Evolutionary conservation across 1,140 invertebrate species (phyloP).

Genomic region (Apis mellifera): Amel_HAv3.1 CM009931.2:11453501-11454000

Average conservation of each 20-base stretch:
- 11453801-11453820: background rate
- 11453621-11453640: background rate
- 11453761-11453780: background rate
- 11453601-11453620: background rate
- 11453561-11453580: background rate
- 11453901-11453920: background rate
- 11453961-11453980: conserved; percentile 25
- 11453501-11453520: background rate
- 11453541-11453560: background rate
- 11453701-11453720: background rate
- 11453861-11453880: background rate
- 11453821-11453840: conserved; percentile 17
- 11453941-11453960: background rate
- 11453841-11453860: background rate
- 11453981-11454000: conserved; percentile 13
- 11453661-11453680: too few relatives aligned
- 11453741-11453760: background rate
- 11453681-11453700: background rate
- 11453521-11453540: conserved; percentile 8
- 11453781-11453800: background rate
- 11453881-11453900: conserved; percentile 11
- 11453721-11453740: background rate
- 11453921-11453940: background rate
- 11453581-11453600: background rate
- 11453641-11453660: background rate